Evolutionary conservation across 2,797 vertebrate species (phyloP), one percentile per base, ranked within the genome.

Genomic region (Decapterus maruadsi): DNA sequence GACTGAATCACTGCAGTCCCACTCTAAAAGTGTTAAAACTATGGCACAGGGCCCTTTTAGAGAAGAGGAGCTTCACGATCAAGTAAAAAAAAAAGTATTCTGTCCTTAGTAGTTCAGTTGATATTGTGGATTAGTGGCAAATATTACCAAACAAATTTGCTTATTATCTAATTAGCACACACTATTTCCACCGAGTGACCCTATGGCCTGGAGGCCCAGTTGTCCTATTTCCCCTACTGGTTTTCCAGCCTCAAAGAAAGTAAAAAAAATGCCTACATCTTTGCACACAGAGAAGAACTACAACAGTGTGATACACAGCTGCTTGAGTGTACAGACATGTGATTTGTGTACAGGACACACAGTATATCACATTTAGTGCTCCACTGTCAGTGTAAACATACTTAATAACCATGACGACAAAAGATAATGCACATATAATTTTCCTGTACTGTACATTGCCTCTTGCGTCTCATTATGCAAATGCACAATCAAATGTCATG

Each of bases 281-380:
- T 61, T 48, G 9, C 65, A 55, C 42, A 73, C 59, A 66, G 26
- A 76, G 48, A 68, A 8, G 34, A 72, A 48, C 16, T 20, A 66
- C 26, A 29, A 55, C 36, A 68, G 19, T 6, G 43, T 31, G 38
- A 53, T 12, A 13, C 50, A 66, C 61, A 8, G 48, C 42, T 57
- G 22, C 43, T 17, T 43, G 16, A 70, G 48, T 56, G 8, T 43
- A 62, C 7, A 22, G 11, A 42, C n/a, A n/a, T 4, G 34, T 70
- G 56, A 69, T 77, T 38, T 58, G n/a, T 61, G 34, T 31, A 60
- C 50, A 66, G 16, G 43, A 77, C 50, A 59, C 73, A 71, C 40
- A 50, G n/a, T 78, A 13, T 12, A 77, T 84, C 45, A 84, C 78
- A 77, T 71, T 68, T 26, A 75, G 57, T 76, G 59, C 64, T 78